Evolutionary conservation across 2,797 vertebrate genomes (phyloP).

Genomic region (Lindbergichthys nudifrons): DNA sequence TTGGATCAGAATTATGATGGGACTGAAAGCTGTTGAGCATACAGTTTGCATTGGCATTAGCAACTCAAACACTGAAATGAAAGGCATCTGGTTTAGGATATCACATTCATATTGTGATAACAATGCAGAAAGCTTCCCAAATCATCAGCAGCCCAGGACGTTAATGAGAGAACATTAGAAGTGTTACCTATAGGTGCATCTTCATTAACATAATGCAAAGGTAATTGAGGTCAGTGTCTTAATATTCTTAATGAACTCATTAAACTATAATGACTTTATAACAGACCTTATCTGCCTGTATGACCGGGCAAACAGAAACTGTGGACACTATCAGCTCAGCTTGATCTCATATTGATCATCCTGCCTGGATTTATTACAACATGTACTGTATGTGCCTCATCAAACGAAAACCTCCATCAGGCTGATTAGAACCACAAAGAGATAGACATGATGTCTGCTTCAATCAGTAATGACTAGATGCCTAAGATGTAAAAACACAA

Average conservation of each 20-base stretch:
- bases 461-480: conserved; percentile 24
- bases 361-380: conserved; percentile 42
- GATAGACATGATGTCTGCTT: conserved; percentile 25
- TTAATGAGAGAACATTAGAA: conserved; percentile 8
- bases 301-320: conserved; percentile 13
- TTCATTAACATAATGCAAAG: conserved; percentile 17
- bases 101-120: conserved; percentile 19
- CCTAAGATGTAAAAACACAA: not conserved
- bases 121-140: not conserved
- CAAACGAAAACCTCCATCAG: conserved; percentile 61
- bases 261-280: conserved; percentile 13
- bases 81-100: conserved; percentile 35
- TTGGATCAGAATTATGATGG: conserved; percentile 39
- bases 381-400: conserved; percentile 27
- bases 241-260: conserved; percentile 9
- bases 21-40: conserved; percentile 38
- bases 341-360: conserved; percentile 36
- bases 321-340: conserved; percentile 15
- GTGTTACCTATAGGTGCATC: conserved; percentile 9
- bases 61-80: conserved; percentile 31
- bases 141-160: conserved; percentile 1
- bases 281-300: conserved; percentile 6
- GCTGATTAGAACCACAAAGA: conserved; percentile 51
- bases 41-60: conserved; percentile 27
- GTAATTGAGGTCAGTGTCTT: conserved; percentile 1